These are phyloP conservation scores for Zoanthus gigantus DNA, from an alignment of 92 coral and sea anemone species.

Conservation along the genomic window DNA sequence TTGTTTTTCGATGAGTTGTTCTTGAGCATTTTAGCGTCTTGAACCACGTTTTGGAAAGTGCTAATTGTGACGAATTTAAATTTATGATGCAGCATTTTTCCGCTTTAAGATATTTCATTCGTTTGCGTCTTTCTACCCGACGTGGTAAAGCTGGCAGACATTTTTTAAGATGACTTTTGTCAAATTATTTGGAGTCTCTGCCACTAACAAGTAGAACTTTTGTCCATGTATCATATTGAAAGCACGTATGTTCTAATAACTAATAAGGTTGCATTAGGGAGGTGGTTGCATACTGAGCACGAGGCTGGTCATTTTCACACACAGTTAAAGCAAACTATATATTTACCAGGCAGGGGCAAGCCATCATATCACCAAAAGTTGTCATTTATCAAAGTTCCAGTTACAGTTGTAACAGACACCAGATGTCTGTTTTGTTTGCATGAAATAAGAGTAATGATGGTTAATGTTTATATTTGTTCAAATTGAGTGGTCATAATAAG, in stretches of 20 bases:
- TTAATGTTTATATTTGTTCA: not conserved
- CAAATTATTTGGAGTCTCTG: conserved; percentile 9
- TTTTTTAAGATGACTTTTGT: conserved; percentile 1
- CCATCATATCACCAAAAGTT: conserved; percentile 9
- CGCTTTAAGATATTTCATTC: conserved; percentile 2
- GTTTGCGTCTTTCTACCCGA: conserved; percentile 5
- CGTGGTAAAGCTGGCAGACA: conserved; percentile 5
- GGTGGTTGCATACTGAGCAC: conserved; percentile 11
- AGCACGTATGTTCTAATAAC: conserved; percentile 9
- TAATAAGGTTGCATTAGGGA: conserved; percentile 6
- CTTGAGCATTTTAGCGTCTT: conserved; percentile 3
- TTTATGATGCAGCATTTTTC: conserved; percentile 2
- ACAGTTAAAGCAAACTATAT: conserved; percentile 8
- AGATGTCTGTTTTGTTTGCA: conserved; percentile 3
- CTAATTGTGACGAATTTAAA: conserved; percentile 1
- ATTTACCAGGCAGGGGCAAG: conserved; percentile 8
- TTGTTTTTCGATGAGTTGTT: conserved; percentile 2
- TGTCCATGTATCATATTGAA: conserved; percentile 8
- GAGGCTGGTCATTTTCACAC: conserved; percentile 11
- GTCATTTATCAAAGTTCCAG: conserved; percentile 5
- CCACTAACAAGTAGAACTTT: conserved; percentile 2
- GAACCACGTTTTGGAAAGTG: conserved; percentile 4
- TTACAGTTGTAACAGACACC: conserved; percentile 5
- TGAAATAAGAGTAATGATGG: conserved; percentile 2
- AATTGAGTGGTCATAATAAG: conserved; percentile 2